phyloP scores from a whole-genome alignment of 1,140 invertebrate genomes.

The Drosophila kikkawai region DNA sequence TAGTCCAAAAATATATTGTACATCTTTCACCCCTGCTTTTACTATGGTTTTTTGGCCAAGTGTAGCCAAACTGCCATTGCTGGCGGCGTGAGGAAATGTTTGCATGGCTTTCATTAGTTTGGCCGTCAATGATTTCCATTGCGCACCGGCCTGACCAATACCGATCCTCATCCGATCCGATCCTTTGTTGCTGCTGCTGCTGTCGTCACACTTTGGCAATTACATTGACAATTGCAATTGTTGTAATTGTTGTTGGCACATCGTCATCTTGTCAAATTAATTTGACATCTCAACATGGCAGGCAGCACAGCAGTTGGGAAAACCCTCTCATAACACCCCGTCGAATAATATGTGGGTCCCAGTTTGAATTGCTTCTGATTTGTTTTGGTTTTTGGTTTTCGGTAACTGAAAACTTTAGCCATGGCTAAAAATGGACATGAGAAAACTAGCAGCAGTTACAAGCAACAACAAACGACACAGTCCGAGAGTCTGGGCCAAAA shows the following conservation, averaged over 20 bases:
- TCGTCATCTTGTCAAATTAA: conserved; percentile 82
- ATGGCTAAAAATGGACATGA: conserved; percentile 76
- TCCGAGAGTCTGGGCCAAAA: conserved; percentile 19
- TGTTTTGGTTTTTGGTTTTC: conserved; percentile 53
- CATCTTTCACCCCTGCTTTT: not conserved
- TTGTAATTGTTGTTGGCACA: conserved; percentile 81
- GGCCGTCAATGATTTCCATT: conserved; percentile 64
- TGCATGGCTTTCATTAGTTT: conserved; percentile 82
- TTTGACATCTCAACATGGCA: conserved; percentile 70
- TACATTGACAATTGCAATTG: conserved; percentile 77
- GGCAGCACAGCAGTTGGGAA: conserved; percentile 34
- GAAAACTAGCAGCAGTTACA: conserved; percentile 54
- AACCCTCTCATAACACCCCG: conserved; percentile 30
- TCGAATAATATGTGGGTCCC: conserved; percentile 17
- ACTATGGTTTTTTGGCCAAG: not conserved
- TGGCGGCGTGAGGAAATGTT: conserved; percentile 83
- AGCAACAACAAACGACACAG: conserved; percentile 13
- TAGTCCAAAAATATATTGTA: not conserved
- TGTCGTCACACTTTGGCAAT: conserved; percentile 78
- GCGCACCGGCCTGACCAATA: conserved; percentile 24
- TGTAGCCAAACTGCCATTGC: conserved; percentile 50
- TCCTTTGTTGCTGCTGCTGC: conserved; percentile 42
- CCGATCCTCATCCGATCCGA: conserved; percentile 27
- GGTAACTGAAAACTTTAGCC: conserved; percentile 75
- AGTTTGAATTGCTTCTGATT: conserved; percentile 35